These are phyloP conservation scores for Tenthredo amoena DNA, from an alignment of 2,888 invertebrate genomes.

Conservation along the genomic window DNA sequence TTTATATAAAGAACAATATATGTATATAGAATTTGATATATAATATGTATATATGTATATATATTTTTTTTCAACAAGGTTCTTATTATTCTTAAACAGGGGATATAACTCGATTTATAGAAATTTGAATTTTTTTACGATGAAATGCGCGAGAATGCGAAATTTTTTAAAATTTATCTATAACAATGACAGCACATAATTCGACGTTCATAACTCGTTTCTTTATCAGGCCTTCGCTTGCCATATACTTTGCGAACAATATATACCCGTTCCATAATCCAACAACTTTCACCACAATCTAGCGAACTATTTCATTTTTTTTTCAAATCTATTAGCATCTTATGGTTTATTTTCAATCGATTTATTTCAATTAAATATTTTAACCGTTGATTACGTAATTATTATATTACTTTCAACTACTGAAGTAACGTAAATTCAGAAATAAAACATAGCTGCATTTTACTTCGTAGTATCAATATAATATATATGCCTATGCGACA, in stretches of 20 bases:
- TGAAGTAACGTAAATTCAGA: not conserved
- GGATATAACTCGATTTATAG: constrained; percentile 22
- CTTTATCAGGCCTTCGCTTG: constrained; percentile 14
- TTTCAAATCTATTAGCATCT: constrained; percentile 2
- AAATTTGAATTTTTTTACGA: not conserved
- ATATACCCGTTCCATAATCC: not conserved
- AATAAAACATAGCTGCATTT: not conserved
- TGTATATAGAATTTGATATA: not conserved
- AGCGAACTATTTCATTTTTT: constrained; percentile 38
- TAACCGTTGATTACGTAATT: not conserved
- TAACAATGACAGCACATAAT: constrained; percentile 41
- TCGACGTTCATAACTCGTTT: constrained; percentile 8
- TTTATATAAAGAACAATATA: not conserved
- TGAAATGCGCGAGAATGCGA: constrained; percentile 5
- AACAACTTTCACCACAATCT: constrained; percentile 34
- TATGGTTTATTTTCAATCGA: not conserved
- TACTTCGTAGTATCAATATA: not conserved
- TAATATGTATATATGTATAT: constrained; percentile 6
- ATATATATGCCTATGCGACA: not conserved
- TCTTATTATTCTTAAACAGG: constrained; percentile 30
- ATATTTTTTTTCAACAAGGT: constrained; percentile 29
- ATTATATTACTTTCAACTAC: not conserved
- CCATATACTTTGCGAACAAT: constrained; percentile 10
- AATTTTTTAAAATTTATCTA: constrained; percentile 53
- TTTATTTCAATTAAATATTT: not conserved